A percentile compares a stretch with the other conserved stretches of the same genome.
Evolutionary conservation across 2,888 invertebrate genomes (phyloP).

Genomic region (Adelognathus sp.): DNA sequence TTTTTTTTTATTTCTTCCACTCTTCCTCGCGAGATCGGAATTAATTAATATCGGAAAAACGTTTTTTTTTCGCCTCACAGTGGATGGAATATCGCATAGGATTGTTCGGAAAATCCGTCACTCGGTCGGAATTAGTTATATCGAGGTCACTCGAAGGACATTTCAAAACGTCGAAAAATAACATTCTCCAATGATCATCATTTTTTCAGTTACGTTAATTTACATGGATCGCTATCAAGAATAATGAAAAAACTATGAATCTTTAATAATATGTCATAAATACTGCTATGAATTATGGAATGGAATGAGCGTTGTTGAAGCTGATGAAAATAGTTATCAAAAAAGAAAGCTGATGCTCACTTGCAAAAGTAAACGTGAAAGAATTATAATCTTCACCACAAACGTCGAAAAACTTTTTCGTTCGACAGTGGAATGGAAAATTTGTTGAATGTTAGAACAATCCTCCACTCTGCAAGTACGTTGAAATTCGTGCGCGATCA

Average conservation of each 20-base stretch:
- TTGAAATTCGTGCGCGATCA: no score
- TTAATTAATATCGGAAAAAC: not conserved
- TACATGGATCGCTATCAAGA: not conserved
- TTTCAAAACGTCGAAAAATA: not conserved
- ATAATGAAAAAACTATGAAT: not conserved
- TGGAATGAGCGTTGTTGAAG: not conserved
- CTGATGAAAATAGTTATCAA: not conserved
- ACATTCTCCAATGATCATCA: not conserved
- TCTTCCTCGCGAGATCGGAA: not conserved
- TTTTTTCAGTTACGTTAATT: not conserved
- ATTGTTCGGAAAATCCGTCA: not conserved
- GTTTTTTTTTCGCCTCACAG: not conserved
- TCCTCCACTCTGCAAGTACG: no score
- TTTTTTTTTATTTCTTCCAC: not conserved
- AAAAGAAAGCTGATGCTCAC: no score
- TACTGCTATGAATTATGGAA: not conserved
- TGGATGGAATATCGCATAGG: not conserved
- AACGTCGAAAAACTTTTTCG: no score
- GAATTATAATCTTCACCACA: no score
- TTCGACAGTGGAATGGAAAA: no score
- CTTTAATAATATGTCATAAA: not conserved
- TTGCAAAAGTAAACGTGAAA: no score
- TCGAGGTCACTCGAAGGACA: not conserved
- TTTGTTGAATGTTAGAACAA: no score
- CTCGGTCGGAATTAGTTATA: not conserved